Base-by-base conservation (phyloP, 1,140 invertebrate species). In the Drosophila kurseongensis region DNA sequence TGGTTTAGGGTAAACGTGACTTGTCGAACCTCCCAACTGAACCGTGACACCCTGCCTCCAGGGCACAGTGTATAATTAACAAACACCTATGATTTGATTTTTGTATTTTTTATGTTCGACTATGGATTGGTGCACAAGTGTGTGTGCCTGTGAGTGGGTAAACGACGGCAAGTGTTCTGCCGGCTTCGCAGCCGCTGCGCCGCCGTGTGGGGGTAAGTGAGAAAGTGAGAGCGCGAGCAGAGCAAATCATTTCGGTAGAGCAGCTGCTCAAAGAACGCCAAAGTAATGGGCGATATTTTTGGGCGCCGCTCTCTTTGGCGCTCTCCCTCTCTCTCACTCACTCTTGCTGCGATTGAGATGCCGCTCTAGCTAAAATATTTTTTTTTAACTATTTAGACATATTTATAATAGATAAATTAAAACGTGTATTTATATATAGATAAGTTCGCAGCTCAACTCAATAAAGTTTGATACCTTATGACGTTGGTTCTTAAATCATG, bases 11-110 rank as follows among this genome's bases (percentile, higher is more conserved):
- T 56, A 32, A 27, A n/a, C 18, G 41, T 12, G 12, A 13, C n/a
- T 35, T 45, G 12, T 35, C 44, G 44, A 65, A 45, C 35, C 41
- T 47, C 4, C 27, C 36, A 42, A 56, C 36, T 45, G 29, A 69
- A 56, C 66, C 44, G 52, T 42, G 40, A 58, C 42, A 35, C 47
- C 54, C 58, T 38, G 78, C 75, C 63, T 58, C 51, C 40, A 63
- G 36, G 56, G 57, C 57, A 48, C 47, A 77, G 80, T 27, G 54
- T 60, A 80, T 63, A 63, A 80, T 84, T 63, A 77, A 67, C 80
- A 90, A 78, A 89, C 83, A 89, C 84, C 84, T 88, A 74, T 84
- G 85, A 78, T 77, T 73, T 80, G 79, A 73, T 79, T 78, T 80
- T 75, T 75, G 59, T 65, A 71, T 80, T 81, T 68, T 58, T 76